Conservation (phyloP, 2,888 invertebrate species). For the Caenorhabditis sinica region DNA sequence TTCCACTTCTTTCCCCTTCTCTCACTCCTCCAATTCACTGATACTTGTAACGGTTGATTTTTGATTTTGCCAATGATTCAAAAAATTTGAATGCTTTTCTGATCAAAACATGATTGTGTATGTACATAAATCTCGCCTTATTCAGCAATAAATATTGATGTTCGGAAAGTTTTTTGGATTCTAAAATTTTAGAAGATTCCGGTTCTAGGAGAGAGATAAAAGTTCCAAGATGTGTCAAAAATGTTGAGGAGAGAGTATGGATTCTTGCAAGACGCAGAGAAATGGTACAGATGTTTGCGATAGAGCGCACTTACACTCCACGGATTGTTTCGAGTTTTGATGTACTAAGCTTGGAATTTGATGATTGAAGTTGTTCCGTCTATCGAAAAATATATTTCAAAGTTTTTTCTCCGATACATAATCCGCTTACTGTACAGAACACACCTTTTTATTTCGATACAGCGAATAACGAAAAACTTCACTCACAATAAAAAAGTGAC, state of each 20-base stretch:
- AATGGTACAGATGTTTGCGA: no score
- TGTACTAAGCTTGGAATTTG: no score
- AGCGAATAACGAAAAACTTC: neutral
- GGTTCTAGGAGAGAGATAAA: no score
- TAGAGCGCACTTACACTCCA: no score
- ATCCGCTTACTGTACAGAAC: neutral
- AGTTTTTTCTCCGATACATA: neutral
- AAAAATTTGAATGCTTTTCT: neutral
- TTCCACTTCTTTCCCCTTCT: neutral
- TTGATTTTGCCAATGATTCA: neutral
- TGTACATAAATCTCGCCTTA: neutral
- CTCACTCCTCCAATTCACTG: neutral
- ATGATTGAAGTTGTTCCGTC: no score
- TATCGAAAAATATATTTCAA: conserved; percentile 1
- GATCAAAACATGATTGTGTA: neutral
- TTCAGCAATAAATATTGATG: neutral
- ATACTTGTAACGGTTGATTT: neutral
- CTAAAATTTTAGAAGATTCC: neutral
- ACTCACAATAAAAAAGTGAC: neutral
- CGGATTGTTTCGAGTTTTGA: no score
- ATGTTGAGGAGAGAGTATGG: no score
- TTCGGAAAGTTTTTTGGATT: neutral
- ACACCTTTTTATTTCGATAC: neutral
- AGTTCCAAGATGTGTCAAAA: no score
- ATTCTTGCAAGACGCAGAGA: no score